Percentiles rank a stretch among this genome's conserved stretches.
Conservation (phyloP, 2,888 invertebrate species). For the Chymomyza amoena region DNA sequence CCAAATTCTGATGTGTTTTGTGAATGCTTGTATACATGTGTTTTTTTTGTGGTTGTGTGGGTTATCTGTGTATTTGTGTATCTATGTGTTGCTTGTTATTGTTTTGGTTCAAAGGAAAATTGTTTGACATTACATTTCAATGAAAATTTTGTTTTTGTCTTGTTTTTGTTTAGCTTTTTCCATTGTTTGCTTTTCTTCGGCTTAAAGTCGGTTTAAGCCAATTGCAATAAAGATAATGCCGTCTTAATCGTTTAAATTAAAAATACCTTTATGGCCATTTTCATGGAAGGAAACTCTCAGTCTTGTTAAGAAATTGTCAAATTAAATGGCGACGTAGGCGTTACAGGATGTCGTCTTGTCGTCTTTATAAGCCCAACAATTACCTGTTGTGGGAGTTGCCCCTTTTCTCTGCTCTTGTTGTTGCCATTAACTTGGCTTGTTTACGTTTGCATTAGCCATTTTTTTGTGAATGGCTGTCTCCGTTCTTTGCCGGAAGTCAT, state of each 20-base stretch:
- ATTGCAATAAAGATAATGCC: background rate
- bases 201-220: background rate
- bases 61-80: background rate
- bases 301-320: slow-evolving; percentile 32
- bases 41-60: background rate
- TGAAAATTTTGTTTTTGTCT: background rate
- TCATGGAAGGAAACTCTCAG: background rate
- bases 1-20: background rate
- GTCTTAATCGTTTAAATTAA: background rate
- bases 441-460: slow-evolving; percentile 57
- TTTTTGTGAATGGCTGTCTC: slow-evolving; percentile 1
- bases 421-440: slow-evolving; percentile 57
- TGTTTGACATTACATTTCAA: background rate
- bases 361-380: background rate
- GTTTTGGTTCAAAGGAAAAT: background rate
- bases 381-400: background rate
- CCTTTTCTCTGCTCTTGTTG: slow-evolving; percentile 9
- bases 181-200: background rate
- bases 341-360: background rate
- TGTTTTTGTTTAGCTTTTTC: background rate
- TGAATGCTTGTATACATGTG: background rate
- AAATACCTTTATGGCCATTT: background rate
- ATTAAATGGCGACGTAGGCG: slow-evolving; percentile 50
- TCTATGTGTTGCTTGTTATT: background rate
- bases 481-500: slow-evolving; percentile 24